These are phyloP conservation scores for Lithophane semibrunnea DNA, from an alignment of 2,888 invertebrate species.

Conservation along the genomic window DNA sequence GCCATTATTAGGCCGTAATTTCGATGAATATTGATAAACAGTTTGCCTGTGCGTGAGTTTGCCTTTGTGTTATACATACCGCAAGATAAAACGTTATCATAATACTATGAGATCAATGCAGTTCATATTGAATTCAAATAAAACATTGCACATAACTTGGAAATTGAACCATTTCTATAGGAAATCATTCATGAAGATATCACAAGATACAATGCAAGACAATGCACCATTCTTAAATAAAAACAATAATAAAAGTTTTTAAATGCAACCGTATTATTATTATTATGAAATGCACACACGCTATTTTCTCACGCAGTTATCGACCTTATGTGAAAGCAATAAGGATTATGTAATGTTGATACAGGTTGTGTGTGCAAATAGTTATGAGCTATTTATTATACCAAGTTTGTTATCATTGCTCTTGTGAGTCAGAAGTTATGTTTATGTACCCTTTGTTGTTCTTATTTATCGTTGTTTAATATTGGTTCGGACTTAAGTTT, in stretches of 20 bases:
- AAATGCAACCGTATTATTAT: slow-evolving; percentile 21
- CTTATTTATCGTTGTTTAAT: slow-evolving; percentile 33
- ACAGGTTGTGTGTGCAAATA: slow-evolving; percentile 23
- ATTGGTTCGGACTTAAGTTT: slow-evolving; percentile 18
- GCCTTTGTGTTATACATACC: neutral
- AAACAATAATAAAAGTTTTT: slow-evolving; percentile 18
- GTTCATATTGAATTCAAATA: neutral
- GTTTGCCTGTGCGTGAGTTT: neutral
- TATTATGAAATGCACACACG: slow-evolving; percentile 22
- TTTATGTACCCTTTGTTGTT: slow-evolving; percentile 59
- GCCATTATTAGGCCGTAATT: neutral
- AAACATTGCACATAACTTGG: too few relatives aligned
- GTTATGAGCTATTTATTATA: slow-evolving; percentile 30
- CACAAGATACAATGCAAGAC: slow-evolving; percentile 10
- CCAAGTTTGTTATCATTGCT: slow-evolving; percentile 53
- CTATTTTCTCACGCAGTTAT: slow-evolving; percentile 27
- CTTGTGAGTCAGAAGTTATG: slow-evolving; percentile 61
- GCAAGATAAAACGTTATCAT: slow-evolving; percentile 8
- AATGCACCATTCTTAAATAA: slow-evolving; percentile 9
- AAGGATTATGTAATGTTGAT: slow-evolving; percentile 23
- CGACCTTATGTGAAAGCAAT: slow-evolving; percentile 15
- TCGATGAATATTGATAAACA: slow-evolving; percentile 8
- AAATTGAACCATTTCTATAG: neutral
- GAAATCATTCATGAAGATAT: slow-evolving; percentile 1
- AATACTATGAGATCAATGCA: neutral